These are phyloP conservation scores for Stichopus horrens DNA, from an alignment of 53 echinoderm and acorn worm genomes.

Conservation along the genomic window DNA sequence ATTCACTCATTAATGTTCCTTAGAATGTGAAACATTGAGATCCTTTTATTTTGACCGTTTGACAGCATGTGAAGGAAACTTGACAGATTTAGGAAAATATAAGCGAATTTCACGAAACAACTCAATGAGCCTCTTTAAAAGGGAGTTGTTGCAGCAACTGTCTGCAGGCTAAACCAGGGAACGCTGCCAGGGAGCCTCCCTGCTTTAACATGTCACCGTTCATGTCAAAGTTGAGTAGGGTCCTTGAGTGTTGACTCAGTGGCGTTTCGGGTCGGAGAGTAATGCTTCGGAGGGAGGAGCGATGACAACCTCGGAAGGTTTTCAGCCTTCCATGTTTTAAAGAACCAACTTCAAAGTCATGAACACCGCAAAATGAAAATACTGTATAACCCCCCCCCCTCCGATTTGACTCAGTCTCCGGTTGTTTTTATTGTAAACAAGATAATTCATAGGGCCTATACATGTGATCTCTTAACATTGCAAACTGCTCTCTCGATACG, in stretches of 20 bases:
- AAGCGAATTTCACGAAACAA: no score
- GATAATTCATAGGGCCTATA: constrained; percentile 14
- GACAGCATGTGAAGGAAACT: no score
- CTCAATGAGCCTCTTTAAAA: no score
- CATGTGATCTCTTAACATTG: constrained; percentile 40
- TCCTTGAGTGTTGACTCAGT: neutral
- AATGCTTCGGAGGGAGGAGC: constrained; percentile 20
- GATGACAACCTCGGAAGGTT: constrained; percentile 13
- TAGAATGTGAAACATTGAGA: no score
- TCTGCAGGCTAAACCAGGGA: no score
- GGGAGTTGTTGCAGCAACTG: no score
- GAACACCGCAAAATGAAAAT: constrained; percentile 14
- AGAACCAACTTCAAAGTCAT: constrained; percentile 30
- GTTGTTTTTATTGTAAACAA: constrained; percentile 45
- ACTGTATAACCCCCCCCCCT: neutral
- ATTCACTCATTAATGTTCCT: no score
- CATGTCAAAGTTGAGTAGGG: no score
- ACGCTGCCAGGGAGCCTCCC: no score
- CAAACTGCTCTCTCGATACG: neutral
- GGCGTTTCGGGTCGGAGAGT: neutral
- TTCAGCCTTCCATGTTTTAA: neutral
- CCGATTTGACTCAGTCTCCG: neutral
- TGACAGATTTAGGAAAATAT: no score
- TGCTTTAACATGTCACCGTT: no score
- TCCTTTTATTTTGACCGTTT: no score